Evolutionary conservation across 1,140 invertebrate species (phyloP).

Genomic region (Musca vetustissima): DNA sequence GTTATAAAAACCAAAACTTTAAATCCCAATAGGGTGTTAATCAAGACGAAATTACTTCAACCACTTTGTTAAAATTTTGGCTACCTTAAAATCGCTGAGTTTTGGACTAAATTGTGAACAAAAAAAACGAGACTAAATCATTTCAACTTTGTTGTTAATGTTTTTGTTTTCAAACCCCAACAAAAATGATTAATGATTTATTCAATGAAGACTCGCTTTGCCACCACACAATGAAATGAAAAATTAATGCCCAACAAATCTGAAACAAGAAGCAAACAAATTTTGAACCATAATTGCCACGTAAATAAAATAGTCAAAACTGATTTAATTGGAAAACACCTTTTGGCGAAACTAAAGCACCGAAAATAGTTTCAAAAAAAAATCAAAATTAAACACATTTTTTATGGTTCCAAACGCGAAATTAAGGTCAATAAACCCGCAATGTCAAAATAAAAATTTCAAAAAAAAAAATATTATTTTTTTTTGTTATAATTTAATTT

Average conservation of each 20-base stretch:
- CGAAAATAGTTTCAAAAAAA: background rate
- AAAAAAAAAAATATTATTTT: no score
- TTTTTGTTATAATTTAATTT: background rate
- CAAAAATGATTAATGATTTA: constrained; percentile 12
- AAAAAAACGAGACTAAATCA: constrained; percentile 3
- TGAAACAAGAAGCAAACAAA: no score
- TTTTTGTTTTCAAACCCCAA: no score
- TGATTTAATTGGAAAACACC: background rate
- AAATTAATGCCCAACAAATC: no score
- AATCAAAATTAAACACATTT: no score
- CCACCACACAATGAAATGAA: no score
- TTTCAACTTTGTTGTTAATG: background rate
- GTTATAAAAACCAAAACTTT: no score
- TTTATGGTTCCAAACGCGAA: background rate
- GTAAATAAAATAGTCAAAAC: background rate
- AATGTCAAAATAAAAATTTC: background rate
- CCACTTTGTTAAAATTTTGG: background rate
- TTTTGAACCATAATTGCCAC: background rate
- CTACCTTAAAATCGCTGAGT: constrained; percentile 13
- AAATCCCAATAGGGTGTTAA: no score
- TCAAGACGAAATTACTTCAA: no score
- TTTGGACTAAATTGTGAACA: constrained; percentile 5
- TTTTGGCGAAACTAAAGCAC: background rate
- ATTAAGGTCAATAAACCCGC: constrained; percentile 8
- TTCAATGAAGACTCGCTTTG: background rate